These are phyloP conservation scores for Nestor notabilis DNA, from an alignment of 2,113 vertebrate genomes.

Conservation along the genomic window DNA sequence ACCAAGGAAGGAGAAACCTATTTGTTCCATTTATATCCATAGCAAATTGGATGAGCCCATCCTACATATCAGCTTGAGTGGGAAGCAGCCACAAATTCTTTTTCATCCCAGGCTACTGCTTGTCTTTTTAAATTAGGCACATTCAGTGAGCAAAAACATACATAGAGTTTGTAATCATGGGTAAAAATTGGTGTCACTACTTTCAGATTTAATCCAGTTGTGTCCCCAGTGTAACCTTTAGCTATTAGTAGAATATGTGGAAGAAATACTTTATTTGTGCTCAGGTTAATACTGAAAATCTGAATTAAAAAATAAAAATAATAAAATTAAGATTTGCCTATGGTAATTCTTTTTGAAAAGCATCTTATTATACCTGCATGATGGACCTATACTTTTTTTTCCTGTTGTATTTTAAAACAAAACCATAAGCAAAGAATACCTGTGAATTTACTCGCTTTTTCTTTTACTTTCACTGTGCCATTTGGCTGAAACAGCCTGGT, in stretches of 20 bases:
- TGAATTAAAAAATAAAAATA: background rate
- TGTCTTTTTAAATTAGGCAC: conserved; percentile 67
- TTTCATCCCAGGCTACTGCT: background rate
- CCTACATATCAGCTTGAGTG: background rate
- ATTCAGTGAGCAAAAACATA: conserved; percentile 26
- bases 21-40: background rate
- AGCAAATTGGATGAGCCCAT: background rate
- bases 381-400: background rate
- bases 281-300: conserved; percentile 24
- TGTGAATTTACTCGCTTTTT: background rate
- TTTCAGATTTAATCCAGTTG: background rate
- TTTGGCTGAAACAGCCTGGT: background rate
- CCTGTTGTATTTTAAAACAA: background rate
- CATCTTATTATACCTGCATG: background rate
- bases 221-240: background rate
- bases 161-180: background rate
- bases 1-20: conserved; percentile 7
- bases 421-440: background rate
- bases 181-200: conserved; percentile 34
- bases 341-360: background rate
- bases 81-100: background rate
- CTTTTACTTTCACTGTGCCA: background rate
- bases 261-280: background rate
- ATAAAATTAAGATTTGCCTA: background rate
- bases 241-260: background rate